Evolutionary conservation across 2,888 invertebrate species (phyloP).

Genomic region (Ectemnius cavifrons): DNA sequence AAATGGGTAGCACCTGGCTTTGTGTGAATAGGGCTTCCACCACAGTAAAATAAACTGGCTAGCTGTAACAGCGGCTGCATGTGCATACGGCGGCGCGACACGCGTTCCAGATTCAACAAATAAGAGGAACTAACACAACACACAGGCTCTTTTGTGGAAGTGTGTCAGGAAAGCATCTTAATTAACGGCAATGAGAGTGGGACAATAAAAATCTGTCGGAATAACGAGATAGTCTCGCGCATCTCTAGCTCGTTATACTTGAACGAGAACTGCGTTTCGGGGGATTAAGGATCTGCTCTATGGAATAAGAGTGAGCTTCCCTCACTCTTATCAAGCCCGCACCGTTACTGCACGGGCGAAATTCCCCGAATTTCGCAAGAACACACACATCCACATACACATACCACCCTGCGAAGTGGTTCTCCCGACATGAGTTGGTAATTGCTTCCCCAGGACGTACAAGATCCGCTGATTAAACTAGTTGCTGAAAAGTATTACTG

Average conservation of each 20-base stretch:
- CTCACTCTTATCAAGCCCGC: conserved; percentile 15
- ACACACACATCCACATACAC: conserved; percentile 4
- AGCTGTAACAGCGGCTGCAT: too few relatives aligned
- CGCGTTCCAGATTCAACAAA: conserved; percentile 5
- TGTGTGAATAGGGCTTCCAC: too few relatives aligned
- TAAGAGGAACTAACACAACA: background rate
- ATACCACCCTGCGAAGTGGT: conserved; percentile 38
- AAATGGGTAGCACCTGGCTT: too few relatives aligned
- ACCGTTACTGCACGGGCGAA: conserved; percentile 41
- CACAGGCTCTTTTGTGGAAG: background rate
- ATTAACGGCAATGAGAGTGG: conserved; percentile 1
- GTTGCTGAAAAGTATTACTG: conserved; percentile 48
- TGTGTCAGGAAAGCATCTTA: background rate
- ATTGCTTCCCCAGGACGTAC: conserved; percentile 53
- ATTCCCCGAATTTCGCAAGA: conserved; percentile 43
- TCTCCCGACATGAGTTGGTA: conserved; percentile 41
- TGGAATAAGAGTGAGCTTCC: conserved; percentile 15
- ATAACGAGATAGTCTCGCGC: conserved; percentile 26
- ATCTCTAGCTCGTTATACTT: conserved; percentile 34
- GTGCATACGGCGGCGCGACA: background rate
- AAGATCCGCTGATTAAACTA: conserved; percentile 58
- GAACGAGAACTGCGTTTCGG: conserved; percentile 12
- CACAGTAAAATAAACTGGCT: too few relatives aligned
- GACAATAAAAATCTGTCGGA: conserved; percentile 29
- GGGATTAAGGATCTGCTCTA: conserved; percentile 34